phyloP scores from a whole-genome alignment of 2,113 vertebrate genomes.

The Chlamydotis undulata region DNA sequence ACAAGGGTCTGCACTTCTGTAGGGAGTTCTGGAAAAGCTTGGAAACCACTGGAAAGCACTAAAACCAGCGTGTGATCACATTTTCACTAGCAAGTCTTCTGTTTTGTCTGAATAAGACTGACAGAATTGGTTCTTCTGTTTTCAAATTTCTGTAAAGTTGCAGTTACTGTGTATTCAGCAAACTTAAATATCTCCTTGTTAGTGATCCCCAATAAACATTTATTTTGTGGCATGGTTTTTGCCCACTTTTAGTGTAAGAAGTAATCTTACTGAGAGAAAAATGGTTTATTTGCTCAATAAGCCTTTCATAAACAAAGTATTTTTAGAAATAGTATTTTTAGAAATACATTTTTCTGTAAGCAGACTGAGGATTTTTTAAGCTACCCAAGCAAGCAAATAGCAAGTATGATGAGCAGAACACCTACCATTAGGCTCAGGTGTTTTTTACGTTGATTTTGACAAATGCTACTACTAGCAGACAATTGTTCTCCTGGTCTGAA shows the following conservation, averaged over 20 bases:
- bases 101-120: neutral
- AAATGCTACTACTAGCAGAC: neutral
- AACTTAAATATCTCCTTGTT: constrained; percentile 28
- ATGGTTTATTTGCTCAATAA: constrained; percentile 23
- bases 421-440: neutral
- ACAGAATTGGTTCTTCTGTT: neutral
- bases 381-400: neutral
- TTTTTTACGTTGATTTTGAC: neutral
- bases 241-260: constrained; percentile 44
- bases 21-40: neutral
- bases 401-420: neutral
- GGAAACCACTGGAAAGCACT: neutral
- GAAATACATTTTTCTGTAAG: constrained; percentile 1
- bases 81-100: neutral
- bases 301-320: constrained; percentile 41
- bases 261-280: constrained; percentile 53
- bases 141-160: neutral
- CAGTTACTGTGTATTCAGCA: neutral
- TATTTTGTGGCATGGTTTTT: constrained; percentile 55
- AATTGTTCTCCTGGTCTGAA: neutral
- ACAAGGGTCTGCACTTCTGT: neutral
- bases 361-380: neutral
- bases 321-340: constrained; percentile 45
- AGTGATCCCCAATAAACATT: constrained; percentile 20
- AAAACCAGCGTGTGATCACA: neutral